Evolutionary conservation across 2,888 invertebrate genomes (phyloP), one percentile per base, ranked within the genome.

Genomic region (Nomada flava): DNA sequence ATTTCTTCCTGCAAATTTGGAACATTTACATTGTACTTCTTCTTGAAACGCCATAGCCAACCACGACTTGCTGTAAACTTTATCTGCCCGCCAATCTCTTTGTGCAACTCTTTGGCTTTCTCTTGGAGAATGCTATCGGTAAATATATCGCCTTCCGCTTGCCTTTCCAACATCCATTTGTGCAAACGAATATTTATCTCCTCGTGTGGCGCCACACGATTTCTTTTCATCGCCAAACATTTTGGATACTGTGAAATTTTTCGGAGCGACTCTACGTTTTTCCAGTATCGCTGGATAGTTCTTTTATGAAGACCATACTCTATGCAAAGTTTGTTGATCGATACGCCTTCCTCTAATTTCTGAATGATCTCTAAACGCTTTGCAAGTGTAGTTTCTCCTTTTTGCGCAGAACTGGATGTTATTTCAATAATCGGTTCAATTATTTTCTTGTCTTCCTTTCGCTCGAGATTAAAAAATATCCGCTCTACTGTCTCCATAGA

Each of bases 21-120:
- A 1, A 36, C 10, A 2, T n/a, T 10, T 23, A 78, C 20, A 44
- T 55, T 59, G 1, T 74, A 57, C 11, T 55, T 52, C 1, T 52
- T 42, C 63, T 78, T 60, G 20, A 76, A 69, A 52, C 74, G 64
- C 36, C 52, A 65, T 0, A 76, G 18, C 73, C 76, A 76, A 9
- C 64, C 64, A 11, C 26, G 47, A 13, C 42, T 65, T 23, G 59
- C 59, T 2, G 42, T 65, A 26, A 73, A 77, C 13, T 18, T 23
- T n/a, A 52, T 13, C 2, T 57, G 23, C 13, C 52, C 20, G 5
- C 52, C 76, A 52, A 65, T 29, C 20, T 77, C 42, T n/a, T 77
- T 15, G 18, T 64, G 64, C 11, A 77, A 13, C 26, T 77, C 26
- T 13, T 29, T 64, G 5, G 76, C 59, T 26, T 73, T 73, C 10